Evolutionary conservation across 2,797 vertebrate species (phyloP).

Genomic region (Aselliscus stoliczkanus): DNA sequence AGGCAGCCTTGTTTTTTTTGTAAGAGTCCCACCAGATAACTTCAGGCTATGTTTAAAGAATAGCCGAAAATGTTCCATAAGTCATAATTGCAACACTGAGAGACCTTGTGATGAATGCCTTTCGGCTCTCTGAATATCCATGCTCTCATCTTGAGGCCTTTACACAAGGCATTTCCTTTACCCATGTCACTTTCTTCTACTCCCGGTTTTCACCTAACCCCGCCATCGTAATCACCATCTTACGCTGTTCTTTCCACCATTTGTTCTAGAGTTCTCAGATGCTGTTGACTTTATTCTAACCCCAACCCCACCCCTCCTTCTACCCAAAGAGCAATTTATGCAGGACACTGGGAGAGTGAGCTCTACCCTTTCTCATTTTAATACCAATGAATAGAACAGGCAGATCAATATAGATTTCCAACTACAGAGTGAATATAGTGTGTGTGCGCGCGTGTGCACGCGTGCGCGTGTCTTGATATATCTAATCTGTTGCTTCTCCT

Average conservation of each 20-base stretch:
- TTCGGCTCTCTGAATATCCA: background rate
- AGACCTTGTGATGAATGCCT: background rate
- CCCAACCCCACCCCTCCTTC: no score
- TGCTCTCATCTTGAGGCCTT: background rate
- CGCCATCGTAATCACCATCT: background rate
- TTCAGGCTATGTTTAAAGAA: constrained; percentile 41
- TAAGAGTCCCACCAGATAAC: constrained; percentile 40
- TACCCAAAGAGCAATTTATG: background rate
- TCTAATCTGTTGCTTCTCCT: no score
- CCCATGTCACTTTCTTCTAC: background rate
- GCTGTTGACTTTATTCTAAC: background rate
- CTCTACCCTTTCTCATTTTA: background rate
- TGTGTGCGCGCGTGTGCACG: background rate
- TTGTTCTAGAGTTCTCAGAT: background rate
- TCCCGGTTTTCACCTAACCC: background rate
- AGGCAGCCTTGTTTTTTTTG: background rate
- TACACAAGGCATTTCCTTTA: background rate
- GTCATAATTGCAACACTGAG: constrained; percentile 26
- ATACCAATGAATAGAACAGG: background rate
- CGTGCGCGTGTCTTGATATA: background rate
- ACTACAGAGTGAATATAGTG: background rate
- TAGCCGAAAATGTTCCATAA: constrained; percentile 26
- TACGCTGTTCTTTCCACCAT: background rate
- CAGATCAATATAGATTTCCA: background rate
- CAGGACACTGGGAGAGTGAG: background rate